Percentiles rank a stretch among this genome's conserved stretches.
Conservation (phyloP, 1,140 invertebrate genomes). For the Pseudobourletiella spinata region DNA sequence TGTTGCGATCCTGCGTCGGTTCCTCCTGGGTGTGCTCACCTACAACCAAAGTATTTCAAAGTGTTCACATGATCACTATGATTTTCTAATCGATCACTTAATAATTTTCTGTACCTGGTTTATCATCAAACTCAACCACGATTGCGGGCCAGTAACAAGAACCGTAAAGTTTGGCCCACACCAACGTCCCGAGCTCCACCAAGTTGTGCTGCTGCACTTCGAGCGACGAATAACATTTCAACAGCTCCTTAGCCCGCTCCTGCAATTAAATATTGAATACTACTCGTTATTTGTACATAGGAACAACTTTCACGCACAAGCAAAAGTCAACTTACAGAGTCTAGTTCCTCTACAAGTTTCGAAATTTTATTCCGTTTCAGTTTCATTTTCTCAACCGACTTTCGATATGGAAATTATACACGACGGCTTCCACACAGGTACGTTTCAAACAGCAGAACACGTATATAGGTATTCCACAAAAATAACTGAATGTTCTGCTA, state of each 20-base stretch:
- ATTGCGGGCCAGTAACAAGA: slow-evolving; percentile 22
- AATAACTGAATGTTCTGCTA: too few relatives aligned
- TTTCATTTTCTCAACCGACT: not conserved
- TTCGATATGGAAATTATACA: too few relatives aligned
- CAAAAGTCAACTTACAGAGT: not conserved
- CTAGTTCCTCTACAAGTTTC: not conserved
- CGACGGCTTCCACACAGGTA: too few relatives aligned
- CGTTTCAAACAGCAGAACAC: too few relatives aligned
- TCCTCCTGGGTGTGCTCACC: not conserved
- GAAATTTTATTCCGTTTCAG: not conserved
- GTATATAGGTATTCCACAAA: too few relatives aligned
- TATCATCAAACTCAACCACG: slow-evolving; percentile 1
- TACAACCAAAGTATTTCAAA: not conserved
- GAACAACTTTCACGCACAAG: not conserved
- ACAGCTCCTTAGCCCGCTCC: not conserved
- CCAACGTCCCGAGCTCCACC: slow-evolving; percentile 3
- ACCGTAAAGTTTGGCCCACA: slow-evolving; percentile 18
- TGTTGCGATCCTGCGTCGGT: not conserved
- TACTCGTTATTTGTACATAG: not conserved
- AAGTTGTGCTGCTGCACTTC: not conserved
- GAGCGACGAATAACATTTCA: not conserved
- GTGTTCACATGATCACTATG: not conserved
- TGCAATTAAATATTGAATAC: slow-evolving; percentile 4
- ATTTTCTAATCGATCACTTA: not conserved
- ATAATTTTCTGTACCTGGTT: not conserved